Percentiles rank a stretch among this genome's conserved stretches.
phyloP scores from a whole-genome alignment of 2,888 invertebrate genomes.

The Napeogenes inachia region DNA sequence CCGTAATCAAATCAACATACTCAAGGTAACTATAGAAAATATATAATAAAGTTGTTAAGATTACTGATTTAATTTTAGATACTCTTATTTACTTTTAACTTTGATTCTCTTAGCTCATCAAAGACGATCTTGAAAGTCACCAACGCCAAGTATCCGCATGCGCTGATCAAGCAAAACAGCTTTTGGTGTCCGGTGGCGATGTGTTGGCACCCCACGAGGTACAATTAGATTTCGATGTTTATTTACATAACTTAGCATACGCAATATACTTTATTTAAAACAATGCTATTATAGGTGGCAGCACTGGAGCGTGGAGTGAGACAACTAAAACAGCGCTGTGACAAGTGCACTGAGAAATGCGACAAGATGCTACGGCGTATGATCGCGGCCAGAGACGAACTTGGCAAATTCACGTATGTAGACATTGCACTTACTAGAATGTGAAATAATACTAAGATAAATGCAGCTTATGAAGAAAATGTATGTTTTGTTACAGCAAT shows the following conservation, averaged over 20 bases:
- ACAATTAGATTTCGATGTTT: conserved; percentile 17
- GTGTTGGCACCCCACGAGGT: conserved; percentile 93
- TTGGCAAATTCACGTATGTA: conserved; percentile 87
- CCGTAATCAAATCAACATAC: conserved; percentile 90
- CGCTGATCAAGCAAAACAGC: conserved; percentile 92
- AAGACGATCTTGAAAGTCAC: conserved; percentile 92
- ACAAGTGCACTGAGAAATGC: conserved; percentile 87
- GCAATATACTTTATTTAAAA: neutral
- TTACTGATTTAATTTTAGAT: neutral
- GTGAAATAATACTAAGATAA: neutral
- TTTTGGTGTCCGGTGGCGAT: conserved; percentile 92
- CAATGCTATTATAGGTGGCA: conserved; percentile 75
- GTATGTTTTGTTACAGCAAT: conserved; percentile 65
- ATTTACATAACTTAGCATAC: conserved; percentile 1
- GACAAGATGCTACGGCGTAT: conserved; percentile 86
- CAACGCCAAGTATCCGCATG: conserved; percentile 89
- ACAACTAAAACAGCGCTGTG: conserved; percentile 88
- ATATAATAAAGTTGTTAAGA: neutral
- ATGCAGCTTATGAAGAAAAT: neutral
- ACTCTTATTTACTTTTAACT: neutral
- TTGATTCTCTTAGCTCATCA: conserved; percentile 81
- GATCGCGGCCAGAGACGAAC: conserved; percentile 88
- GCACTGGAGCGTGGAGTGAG: conserved; percentile 92
- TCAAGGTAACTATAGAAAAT: conserved; percentile 80
- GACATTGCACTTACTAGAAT: neutral